Percentiles rank a stretch among this genome's conserved stretches.
phyloP scores from a whole-genome alignment of 2,113 vertebrate species.

The Recurvirostra avosetta region DNA sequence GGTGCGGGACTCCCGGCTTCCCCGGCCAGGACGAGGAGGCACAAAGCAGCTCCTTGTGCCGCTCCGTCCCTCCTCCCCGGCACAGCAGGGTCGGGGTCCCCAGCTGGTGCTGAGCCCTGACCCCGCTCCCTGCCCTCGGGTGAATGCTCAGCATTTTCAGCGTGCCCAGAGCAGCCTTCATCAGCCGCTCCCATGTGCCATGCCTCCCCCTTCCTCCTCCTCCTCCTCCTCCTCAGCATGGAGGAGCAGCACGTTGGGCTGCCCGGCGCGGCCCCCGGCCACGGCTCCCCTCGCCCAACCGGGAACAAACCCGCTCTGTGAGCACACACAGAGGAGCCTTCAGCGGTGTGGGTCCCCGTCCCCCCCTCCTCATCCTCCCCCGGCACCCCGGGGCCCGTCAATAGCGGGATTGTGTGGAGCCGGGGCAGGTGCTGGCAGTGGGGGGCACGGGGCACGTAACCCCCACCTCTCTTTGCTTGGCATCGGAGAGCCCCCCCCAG shows the following conservation, averaged over 20 bases:
- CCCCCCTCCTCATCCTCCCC: slow-evolving; percentile 14
- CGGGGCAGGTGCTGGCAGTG: neutral
- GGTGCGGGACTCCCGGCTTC: accelerated
- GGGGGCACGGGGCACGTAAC: neutral
- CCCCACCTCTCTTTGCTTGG: neutral
- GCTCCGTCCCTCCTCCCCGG: neutral
- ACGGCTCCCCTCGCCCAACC: accelerated
- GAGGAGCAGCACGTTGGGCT: neutral
- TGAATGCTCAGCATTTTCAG: neutral
- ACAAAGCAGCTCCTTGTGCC: neutral
- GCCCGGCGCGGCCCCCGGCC: neutral
- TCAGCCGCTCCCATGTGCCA: neutral
- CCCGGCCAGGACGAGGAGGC: accelerated
- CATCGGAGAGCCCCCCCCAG: no score
- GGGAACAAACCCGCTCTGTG: neutral
- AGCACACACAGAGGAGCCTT: slow-evolving; percentile 4
- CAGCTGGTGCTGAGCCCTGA: neutral
- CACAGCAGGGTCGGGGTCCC: accelerated
- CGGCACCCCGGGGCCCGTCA: accelerated
- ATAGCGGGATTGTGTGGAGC: neutral
- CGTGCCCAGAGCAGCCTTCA: neutral
- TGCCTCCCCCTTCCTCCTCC: neutral
- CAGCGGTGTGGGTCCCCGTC: neutral
- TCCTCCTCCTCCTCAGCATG: neutral
- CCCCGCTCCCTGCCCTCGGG: neutral